A percentile compares a stretch with the other conserved stretches of the same genome.
phyloP scores from a whole-genome alignment of 2,113 vertebrate species.

The Phodopus roborovskii region DNA sequence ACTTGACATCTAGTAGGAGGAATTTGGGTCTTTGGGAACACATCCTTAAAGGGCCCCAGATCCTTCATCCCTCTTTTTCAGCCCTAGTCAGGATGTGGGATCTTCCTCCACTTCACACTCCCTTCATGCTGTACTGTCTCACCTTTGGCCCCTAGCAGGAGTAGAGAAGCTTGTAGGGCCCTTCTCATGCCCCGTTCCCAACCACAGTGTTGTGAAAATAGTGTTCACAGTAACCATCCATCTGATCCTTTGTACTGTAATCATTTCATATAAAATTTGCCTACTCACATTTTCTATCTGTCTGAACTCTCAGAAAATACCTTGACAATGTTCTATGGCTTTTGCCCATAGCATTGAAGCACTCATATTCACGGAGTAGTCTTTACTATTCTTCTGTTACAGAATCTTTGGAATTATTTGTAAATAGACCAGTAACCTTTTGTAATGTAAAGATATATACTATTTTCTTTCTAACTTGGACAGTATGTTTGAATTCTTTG shows the following conservation, averaged over 20 bases:
- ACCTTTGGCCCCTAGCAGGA: background rate
- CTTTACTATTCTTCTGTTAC: background rate
- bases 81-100: background rate
- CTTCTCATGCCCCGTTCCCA: background rate
- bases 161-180: background rate
- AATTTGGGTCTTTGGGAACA: background rate
- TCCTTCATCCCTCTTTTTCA: background rate
- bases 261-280: slow-evolving; percentile 12
- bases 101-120: background rate
- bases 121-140: background rate
- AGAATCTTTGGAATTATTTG: slow-evolving; percentile 38
- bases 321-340: background rate
- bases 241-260: slow-evolving; percentile 26
- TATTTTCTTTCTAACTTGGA: background rate
- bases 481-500: slow-evolving; percentile 15
- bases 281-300: background rate
- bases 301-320: slow-evolving; percentile 33
- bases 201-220: background rate
- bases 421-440: slow-evolving; percentile 7
- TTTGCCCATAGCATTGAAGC: slow-evolving; percentile 27
- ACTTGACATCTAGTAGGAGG: background rate
- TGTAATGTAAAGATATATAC: slow-evolving; percentile 24
- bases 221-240: background rate
- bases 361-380: background rate
- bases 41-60: too few relatives aligned